phyloP scores from a whole-genome alignment of 2,888 invertebrate genomes.

The Campoplex nolae region DNA sequence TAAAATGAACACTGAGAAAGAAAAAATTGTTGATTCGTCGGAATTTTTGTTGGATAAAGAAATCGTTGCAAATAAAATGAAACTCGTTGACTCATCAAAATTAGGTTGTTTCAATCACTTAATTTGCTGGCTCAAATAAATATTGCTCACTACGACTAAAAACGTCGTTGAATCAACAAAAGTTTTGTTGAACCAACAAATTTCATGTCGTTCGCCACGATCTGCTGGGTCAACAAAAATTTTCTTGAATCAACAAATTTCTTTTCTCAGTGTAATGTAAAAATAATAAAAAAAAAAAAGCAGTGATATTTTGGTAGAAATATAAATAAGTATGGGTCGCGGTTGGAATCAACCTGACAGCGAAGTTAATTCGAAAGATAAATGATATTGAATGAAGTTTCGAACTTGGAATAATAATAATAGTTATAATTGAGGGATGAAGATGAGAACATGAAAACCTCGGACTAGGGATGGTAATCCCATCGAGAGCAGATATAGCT shows the following conservation, averaged over 20 bases:
- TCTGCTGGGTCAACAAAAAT: too few species aligned
- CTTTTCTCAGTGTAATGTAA: background rate
- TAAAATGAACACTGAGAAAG: background rate
- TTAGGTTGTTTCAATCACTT: too few species aligned
- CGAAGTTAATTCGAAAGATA: background rate
- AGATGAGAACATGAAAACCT: constrained; percentile 37
- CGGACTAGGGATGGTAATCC: constrained; percentile 57
- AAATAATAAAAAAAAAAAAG: background rate
- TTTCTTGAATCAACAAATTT: too few species aligned
- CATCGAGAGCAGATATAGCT: constrained; percentile 38
- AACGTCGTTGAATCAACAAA: too few species aligned
- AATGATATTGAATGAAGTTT: constrained; percentile 10
- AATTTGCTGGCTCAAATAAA: too few species aligned
- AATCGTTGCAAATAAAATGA: too few species aligned
- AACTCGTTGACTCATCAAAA: too few species aligned
- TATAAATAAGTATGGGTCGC: background rate
- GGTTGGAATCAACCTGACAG: background rate
- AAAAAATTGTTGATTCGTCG: too few species aligned
- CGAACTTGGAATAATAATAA: constrained; percentile 21
- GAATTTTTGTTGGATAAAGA: too few species aligned
- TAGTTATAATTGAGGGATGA: constrained; percentile 49
- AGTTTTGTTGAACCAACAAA: too few species aligned
- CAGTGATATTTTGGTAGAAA: background rate
- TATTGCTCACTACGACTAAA: too few species aligned
- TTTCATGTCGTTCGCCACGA: too few species aligned